Percentiles rank a stretch among this genome's conserved stretches.
phyloP scores from a whole-genome alignment of 2,888 invertebrate species.

The Polietes domitor region DNA sequence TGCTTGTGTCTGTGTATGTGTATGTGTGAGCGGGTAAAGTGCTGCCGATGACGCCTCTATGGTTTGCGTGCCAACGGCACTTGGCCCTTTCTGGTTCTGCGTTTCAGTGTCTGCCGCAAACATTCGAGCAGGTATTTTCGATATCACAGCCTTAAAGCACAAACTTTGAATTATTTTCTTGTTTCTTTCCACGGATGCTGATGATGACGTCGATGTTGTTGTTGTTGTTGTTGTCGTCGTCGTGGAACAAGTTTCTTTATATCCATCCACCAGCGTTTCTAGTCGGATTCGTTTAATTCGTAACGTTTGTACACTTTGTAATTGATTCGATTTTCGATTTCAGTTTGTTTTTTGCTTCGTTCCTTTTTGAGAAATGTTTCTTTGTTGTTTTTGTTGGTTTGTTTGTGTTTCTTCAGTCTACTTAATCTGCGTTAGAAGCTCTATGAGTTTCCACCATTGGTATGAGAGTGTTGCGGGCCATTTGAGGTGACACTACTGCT shows the following conservation, averaged over 20 bases:
- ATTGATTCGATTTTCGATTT: slow-evolving; percentile 61
- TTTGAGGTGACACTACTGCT: slow-evolving; percentile 56
- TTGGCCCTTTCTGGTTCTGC: slow-evolving; percentile 39
- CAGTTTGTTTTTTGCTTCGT: slow-evolving; percentile 47
- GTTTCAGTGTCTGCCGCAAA: slow-evolving; percentile 44
- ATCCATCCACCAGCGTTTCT: slow-evolving; percentile 7
- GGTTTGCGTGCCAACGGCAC: slow-evolving; percentile 57
- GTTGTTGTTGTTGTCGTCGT: not conserved
- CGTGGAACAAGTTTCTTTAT: slow-evolving; percentile 47
- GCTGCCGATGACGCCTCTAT: slow-evolving; percentile 60
- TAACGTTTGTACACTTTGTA: slow-evolving; percentile 65
- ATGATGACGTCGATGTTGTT: slow-evolving; percentile 12
- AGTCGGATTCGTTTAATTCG: slow-evolving; percentile 59
- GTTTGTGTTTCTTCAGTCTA: slow-evolving; percentile 58
- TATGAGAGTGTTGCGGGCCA: slow-evolving; percentile 53
- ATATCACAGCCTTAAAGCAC: slow-evolving; percentile 79
- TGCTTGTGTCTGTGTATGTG: too few species aligned
- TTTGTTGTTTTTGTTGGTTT: slow-evolving; percentile 13
- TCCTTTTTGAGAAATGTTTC: not conserved
- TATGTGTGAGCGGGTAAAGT: slow-evolving; percentile 45
- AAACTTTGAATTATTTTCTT: slow-evolving; percentile 58
- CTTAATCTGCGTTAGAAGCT: slow-evolving; percentile 57
- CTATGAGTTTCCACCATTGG: slow-evolving; percentile 58
- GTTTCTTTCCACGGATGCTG: not conserved
- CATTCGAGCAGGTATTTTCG: slow-evolving; percentile 76